Evolutionary conservation across 2,888 invertebrate genomes (phyloP), one percentile per base, ranked within the genome.

Genomic region (Petrophora chlorosata): DNA sequence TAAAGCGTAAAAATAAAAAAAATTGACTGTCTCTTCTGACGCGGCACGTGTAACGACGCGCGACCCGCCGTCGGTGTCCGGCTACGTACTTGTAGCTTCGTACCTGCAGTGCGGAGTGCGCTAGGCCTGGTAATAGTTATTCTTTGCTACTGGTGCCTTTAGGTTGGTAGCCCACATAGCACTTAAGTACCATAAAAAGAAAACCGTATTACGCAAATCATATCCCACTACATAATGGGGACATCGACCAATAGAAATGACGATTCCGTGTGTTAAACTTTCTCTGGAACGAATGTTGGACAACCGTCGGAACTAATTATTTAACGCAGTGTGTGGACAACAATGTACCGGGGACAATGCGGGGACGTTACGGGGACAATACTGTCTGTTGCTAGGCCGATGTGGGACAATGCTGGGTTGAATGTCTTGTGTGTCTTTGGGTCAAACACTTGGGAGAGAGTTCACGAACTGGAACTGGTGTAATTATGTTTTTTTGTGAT

Each of bases 251-350:
- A 55, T 56, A 68, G 66, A 55, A 59, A 60, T 47, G 42, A 29
- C 26, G 22, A 38, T 41, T 39, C 14, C 35, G 16, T 54, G 19
- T 38, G 45, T 40, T n/a, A 64, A 63, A 79, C 85, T 86, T 86
- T 86, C 86, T 82, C 86, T 74, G 78, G 65, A 71, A 78, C 84
- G 72, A 82, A 86, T 83, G 48, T 67, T 53, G 59, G 47, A 79
- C 75, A 81, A 76, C 68, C 58, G 67, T 73, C 73, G 78, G 62
- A 67, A 75, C 82, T 77, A 85, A 85, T 86, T 77, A 74, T 73
- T 70, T 73, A 52, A 81, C 76, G 74, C 70, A 61, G 70, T 66
- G 66, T 70, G 66, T 63, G 63, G 65, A 74, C 71, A 42, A 47
- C 48, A 79, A 65, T 69, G 56, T 59, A 56, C 61, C 40, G 56